phyloP scores from a whole-genome alignment of 2,888 invertebrate genomes.

The Pristionchus exspectatus region DNA sequence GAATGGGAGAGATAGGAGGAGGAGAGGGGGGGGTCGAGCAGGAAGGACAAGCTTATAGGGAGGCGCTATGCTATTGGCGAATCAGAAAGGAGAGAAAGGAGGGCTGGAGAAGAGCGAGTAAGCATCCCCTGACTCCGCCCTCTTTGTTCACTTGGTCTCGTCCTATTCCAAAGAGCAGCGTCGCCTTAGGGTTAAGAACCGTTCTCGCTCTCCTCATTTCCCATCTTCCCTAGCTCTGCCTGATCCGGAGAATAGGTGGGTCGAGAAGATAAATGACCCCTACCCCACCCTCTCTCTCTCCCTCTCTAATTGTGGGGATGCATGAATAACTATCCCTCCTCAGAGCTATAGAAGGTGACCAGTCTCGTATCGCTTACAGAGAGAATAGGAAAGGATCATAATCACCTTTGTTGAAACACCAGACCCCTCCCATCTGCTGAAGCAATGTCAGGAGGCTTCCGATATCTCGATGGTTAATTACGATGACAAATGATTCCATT shows the following conservation, averaged over 20 bases:
- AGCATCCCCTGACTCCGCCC: background rate
- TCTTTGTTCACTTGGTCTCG: slow-evolving; percentile 1
- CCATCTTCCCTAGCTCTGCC: background rate
- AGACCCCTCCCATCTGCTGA: too few relatives aligned
- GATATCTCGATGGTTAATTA: too few relatives aligned
- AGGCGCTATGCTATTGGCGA: background rate
- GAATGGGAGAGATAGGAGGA: background rate
- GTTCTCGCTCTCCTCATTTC: background rate
- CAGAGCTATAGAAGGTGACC: background rate
- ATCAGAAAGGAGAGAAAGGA: background rate
- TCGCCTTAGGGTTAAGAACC: background rate
- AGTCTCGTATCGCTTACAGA: too few relatives aligned
- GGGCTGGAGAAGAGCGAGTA: background rate
- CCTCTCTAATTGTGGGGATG: background rate
- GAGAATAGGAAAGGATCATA: background rate
- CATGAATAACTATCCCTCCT: background rate
- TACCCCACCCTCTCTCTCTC: too few relatives aligned
- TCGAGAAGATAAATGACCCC: background rate
- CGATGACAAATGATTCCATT: too few relatives aligned
- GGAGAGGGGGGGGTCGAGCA: background rate
- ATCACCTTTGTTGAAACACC: background rate
- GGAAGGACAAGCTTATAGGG: background rate
- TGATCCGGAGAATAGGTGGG: background rate
- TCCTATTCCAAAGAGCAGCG: background rate
- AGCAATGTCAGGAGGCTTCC: too few relatives aligned